Base-by-base conservation (phyloP, 2,888 invertebrate genomes). In the Drosophila subquinaria region DNA sequence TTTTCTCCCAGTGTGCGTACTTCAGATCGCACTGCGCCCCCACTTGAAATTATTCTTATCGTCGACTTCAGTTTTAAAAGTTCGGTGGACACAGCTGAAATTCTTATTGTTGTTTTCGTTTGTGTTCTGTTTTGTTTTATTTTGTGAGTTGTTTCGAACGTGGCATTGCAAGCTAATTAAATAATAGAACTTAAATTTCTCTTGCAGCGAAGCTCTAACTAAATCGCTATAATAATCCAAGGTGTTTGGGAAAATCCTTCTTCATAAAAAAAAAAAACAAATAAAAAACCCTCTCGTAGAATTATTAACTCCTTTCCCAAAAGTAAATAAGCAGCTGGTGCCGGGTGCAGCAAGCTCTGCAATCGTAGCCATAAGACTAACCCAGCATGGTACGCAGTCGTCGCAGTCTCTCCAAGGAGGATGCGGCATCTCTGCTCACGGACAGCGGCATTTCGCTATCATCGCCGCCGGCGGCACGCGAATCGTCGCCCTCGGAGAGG, bases 401-500 rank as follows among this genome's bases (percentile, higher is more conserved):
- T 50, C 92, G 92, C 60, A 91, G 90, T 35, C 69, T 90, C 40
- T 92, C 92, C 27, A 92, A 92, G 70, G 92, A 92, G 69, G 91
- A 92, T 83, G 88, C 80, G 15, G 80, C 81, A n/a, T 90, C 90
- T 2, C 66, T 91, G 27, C 76, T 90, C 33, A 84, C 90, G 20
- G 92, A 92, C 68, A 92, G 92, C 66, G 92, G 92, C 5, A 86
- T 92, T 42, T 92, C 92, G 35, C 72, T 92, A 5, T 92, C 92
- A n/a, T 91, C 91, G 59, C 91, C 91, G 33, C 87, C 90, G 6
- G 82, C 85, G n/a, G 86, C 85, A 27, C 60, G 90, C 4, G 81
- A 71, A 9, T 71, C 74, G 11, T 83, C 83, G 17, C 79, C 88
- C 27, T 68, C 66, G 63, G 59, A 51, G 50, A 67, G 56, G 17